phyloP scores from a whole-genome alignment of 2,113 vertebrate genomes.

The Oenanthe oenanthe region DNA sequence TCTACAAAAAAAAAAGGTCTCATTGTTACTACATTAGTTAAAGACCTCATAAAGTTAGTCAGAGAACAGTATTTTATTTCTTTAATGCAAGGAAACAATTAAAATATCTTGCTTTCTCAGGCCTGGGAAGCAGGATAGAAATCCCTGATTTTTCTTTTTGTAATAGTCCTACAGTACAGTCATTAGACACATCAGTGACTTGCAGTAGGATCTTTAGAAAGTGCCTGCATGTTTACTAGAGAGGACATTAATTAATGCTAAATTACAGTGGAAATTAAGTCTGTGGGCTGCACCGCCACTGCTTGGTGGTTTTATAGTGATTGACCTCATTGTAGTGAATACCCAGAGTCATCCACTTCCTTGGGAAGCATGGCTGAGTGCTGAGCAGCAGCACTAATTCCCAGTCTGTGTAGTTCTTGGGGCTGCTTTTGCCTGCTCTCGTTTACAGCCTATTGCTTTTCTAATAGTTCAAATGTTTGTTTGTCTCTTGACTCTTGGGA shows the following conservation, averaged over 20 bases:
- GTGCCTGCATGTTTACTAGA: neutral
- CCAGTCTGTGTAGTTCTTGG: neutral
- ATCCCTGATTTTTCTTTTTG: neutral
- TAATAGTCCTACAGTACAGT: neutral
- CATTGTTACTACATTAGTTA: neutral
- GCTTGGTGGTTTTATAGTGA: neutral
- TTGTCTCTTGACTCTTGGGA: slow-evolving; percentile 38
- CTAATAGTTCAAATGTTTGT: slow-evolving; percentile 52
- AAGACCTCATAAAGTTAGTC: neutral
- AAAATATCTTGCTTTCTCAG: neutral
- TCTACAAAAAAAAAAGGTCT: neutral
- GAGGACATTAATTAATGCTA: slow-evolving; percentile 28
- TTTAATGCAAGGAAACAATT: neutral
- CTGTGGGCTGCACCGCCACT: neutral
- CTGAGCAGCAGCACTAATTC: neutral
- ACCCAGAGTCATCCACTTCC: neutral
- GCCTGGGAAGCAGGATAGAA: neutral
- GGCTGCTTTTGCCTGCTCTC: neutral
- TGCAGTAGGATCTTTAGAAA: neutral
- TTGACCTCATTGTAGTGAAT: neutral
- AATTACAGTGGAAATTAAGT: slow-evolving; percentile 30
- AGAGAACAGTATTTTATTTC: neutral
- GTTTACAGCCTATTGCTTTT: slow-evolving; percentile 2
- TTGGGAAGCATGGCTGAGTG: neutral
- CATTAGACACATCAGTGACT: neutral